phyloP scores from a whole-genome alignment of 2,888 invertebrate genomes.

The Caenorhabditis angaria region DNA sequence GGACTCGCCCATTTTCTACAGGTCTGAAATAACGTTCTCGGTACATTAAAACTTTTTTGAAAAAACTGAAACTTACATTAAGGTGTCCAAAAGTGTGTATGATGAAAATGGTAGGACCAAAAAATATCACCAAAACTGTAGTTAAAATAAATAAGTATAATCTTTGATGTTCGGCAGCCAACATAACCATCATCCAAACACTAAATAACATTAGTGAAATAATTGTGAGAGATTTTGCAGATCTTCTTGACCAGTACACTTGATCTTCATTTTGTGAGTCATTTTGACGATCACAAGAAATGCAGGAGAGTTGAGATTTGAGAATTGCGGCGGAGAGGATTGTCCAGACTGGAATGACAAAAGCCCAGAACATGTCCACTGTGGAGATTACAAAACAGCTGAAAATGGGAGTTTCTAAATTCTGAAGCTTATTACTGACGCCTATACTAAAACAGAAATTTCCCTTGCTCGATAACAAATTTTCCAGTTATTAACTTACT shows the following conservation, averaged over 20 bases:
- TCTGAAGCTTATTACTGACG: too few species aligned
- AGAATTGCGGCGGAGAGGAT: conserved; percentile 40
- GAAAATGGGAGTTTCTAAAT: neutral
- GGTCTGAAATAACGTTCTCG: conserved; percentile 27
- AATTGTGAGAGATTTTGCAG: conserved; percentile 38
- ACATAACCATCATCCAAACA: conserved; percentile 45
- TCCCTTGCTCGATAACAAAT: neutral
- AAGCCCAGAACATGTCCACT: conserved; percentile 53
- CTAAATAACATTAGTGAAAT: conserved; percentile 40
- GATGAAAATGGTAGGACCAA: conserved; percentile 52
- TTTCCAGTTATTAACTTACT: conserved; percentile 35
- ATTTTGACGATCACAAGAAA: conserved; percentile 50
- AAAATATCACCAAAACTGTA: conserved; percentile 28
- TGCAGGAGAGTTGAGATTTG: conserved; percentile 53
- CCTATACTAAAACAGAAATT: too few species aligned
- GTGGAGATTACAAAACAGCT: conserved; percentile 55
- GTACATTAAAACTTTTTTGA: neutral
- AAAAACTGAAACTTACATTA: conserved; percentile 34
- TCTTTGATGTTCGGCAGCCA: conserved; percentile 47
- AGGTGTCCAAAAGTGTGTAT: conserved; percentile 53
- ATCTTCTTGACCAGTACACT: conserved; percentile 55
- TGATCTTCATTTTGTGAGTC: conserved; percentile 48
- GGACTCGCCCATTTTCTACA: conserved; percentile 48
- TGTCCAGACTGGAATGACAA: conserved; percentile 56
- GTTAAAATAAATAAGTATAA: conserved; percentile 45